phyloP scores from a whole-genome alignment of 1,140 invertebrate species.

The Mizuhopecten yessoensis region DNA sequence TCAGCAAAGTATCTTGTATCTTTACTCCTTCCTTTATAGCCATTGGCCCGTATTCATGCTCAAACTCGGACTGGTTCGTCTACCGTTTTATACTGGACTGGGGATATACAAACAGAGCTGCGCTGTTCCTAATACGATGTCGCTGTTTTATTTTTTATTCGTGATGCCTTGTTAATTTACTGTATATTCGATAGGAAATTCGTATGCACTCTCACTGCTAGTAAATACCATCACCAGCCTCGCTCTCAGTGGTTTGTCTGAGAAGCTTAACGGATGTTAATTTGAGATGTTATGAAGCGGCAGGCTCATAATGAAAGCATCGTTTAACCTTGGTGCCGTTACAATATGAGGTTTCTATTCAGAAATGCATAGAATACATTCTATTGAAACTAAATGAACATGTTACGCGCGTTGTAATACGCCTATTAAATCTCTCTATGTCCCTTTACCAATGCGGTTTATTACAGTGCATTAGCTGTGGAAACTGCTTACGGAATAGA shows the following conservation, averaged over 20 bases:
- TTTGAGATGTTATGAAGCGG: background rate
- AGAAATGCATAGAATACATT: background rate
- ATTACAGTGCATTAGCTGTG: background rate
- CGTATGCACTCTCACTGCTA: background rate
- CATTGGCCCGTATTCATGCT: no score
- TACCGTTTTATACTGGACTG: no score
- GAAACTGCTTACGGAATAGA: background rate
- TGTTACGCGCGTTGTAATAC: background rate
- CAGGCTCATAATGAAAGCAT: background rate
- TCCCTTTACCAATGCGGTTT: background rate
- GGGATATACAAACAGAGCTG: no score
- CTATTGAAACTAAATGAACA: background rate
- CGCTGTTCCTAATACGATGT: no score
- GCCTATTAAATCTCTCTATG: background rate
- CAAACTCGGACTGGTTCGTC: no score
- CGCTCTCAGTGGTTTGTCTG: background rate
- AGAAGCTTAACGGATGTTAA: background rate
- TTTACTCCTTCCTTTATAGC: no score
- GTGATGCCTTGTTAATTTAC: background rate
- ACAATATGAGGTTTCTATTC: background rate
- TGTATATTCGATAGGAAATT: conserved; percentile 17
- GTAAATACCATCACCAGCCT: background rate
- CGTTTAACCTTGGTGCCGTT: background rate
- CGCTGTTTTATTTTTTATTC: background rate
- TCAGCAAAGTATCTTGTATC: no score